Conservation (phyloP, 2,797 vertebrate species). For the Microctenopoma steveboyesi region DNA sequence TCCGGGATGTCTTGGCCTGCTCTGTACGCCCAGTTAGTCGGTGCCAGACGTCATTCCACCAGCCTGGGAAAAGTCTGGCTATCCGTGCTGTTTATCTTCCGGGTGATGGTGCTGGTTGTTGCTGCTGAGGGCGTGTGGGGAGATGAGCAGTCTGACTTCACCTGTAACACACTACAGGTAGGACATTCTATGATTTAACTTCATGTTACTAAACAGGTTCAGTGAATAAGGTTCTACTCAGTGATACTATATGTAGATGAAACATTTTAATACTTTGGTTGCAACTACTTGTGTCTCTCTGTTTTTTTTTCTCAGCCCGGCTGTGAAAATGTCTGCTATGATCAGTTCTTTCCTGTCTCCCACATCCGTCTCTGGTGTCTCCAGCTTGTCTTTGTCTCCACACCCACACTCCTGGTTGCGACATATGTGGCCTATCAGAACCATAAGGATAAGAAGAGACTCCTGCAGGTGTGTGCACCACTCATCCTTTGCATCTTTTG, state of each 20-base stretch:
- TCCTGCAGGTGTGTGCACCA: constrained; percentile 59
- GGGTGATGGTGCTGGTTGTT: constrained; percentile 80
- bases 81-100: constrained; percentile 82
- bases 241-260: too few species aligned
- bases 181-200: background rate
- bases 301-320: constrained; percentile 67
- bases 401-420: constrained; percentile 77
- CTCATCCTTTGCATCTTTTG: too few species aligned
- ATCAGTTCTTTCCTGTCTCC: constrained; percentile 83
- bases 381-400: constrained; percentile 82
- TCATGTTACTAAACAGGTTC: too few species aligned
- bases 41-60: constrained; percentile 81
- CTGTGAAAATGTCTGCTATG: constrained; percentile 84
- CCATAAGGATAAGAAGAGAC: constrained; percentile 65
- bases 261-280: background rate
- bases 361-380: constrained; percentile 85
- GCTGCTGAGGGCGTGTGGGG: constrained; percentile 84
- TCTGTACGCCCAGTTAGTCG: constrained; percentile 78
- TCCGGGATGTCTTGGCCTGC: constrained; percentile 76
- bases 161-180: constrained; percentile 83
- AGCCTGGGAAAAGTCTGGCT: constrained; percentile 84
- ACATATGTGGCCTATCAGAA: constrained; percentile 79
- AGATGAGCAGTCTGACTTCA: constrained; percentile 83
- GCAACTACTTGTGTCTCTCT: background rate
- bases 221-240: too few species aligned